Evolutionary conservation across 2,888 invertebrate genomes (phyloP), one percentile per base, ranked within the genome.

Genomic region (Apotomis turbidana): DNA sequence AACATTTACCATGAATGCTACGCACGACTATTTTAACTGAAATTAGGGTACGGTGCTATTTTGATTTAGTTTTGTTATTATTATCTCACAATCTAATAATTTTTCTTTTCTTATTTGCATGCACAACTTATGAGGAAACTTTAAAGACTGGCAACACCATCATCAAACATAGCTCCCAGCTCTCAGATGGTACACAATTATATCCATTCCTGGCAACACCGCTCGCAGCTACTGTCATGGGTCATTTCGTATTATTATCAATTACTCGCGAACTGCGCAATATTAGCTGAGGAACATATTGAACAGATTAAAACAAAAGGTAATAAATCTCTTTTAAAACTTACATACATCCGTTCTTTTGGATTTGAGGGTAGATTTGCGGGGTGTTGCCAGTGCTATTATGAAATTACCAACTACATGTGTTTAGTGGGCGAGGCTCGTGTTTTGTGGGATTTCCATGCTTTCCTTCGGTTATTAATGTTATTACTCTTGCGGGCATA

Each of bases 171-270:
- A 79, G 84, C 80, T 82, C 81, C 80, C 78, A 79, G 84, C 80
- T 82, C 81, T 80, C 78, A 81, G 81, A 77, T 76, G 78, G 77
- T 78, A 77, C 76, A 77, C 83, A 81, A 85, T 85, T 87, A 85
- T 76, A 84, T 82, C 82, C 81, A 79, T 78, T 79, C 80, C 81
- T 84, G 86, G 79, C 83, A 87, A 68, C 85, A 85, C 82, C 83
- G 90, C 91, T 90, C 81, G 85, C 86, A 89, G 91, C 91, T 90
- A 88, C 90, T 90, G 91, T 88, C 90, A 91, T 86, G 92, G 87
- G 87, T 90, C 88, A 91, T 92, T 91, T 89, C 88, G 87, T 85
- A 84, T 89, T 83, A 93, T 93, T 93, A 92, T 87, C 90, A 91
- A 92, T 92, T 92, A 91, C 86, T 75, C 80, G 87, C 84, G 83